phyloP scores from a whole-genome alignment of 2,113 vertebrate species.

The Sciurus niger region DNA sequence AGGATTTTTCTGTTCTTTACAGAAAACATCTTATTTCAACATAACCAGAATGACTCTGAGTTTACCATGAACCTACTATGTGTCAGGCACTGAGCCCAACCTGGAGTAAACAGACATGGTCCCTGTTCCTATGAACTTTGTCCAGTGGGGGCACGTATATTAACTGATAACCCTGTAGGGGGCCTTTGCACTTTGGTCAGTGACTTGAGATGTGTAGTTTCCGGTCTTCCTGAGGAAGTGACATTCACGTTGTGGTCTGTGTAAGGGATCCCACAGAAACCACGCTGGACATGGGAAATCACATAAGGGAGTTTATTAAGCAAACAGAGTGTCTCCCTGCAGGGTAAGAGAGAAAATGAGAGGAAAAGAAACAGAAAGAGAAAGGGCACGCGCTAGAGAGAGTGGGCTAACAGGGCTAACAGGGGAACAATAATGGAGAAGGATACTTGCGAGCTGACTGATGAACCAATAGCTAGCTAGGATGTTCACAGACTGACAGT shows the following conservation, averaged over 20 bases:
- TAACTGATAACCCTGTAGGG: neutral
- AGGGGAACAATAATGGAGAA: too few relatives aligned
- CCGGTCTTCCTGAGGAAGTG: neutral
- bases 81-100: neutral
- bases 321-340: too few relatives aligned
- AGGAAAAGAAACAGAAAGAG: too few relatives aligned
- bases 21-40: neutral
- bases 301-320: too few relatives aligned
- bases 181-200: neutral
- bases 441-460: too few relatives aligned
- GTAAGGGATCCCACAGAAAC: too few relatives aligned
- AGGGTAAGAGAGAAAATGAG: too few relatives aligned
- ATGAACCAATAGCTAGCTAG: too few relatives aligned
- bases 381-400: too few relatives aligned
- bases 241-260: neutral
- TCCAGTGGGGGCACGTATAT: neutral
- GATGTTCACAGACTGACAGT: too few relatives aligned
- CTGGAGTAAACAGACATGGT: neutral
- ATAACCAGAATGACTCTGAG: neutral
- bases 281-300: too few relatives aligned
- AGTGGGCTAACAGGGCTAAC: too few relatives aligned
- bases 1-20: neutral
- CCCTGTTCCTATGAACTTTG: neutral
- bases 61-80: neutral
- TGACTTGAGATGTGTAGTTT: neutral